Percentiles rank a stretch among this genome's conserved stretches.
These are phyloP conservation scores for Nothocercus julius DNA, from an alignment of 2,113 vertebrate species.

Conservation along the genomic window DNA sequence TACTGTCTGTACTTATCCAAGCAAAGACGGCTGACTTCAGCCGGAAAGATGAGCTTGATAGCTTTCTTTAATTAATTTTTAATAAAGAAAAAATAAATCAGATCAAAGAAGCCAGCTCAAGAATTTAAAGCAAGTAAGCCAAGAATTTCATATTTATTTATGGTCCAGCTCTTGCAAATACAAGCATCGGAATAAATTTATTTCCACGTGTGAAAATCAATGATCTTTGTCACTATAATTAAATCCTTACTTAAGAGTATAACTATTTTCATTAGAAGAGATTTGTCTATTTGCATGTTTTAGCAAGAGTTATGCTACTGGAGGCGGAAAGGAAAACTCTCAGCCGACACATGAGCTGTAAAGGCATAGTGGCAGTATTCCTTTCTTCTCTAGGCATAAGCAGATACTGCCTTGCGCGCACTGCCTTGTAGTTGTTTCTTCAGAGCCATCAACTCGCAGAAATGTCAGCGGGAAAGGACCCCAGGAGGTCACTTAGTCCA, in stretches of 20 bases:
- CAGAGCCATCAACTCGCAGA: neutral
- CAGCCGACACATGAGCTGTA: neutral
- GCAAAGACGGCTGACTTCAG: neutral
- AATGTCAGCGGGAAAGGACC: neutral
- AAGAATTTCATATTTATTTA: neutral
- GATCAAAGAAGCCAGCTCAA: neutral
- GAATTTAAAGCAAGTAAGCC: neutral
- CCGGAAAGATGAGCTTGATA: slow-evolving; percentile 21
- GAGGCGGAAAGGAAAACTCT: neutral
- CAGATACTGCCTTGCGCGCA: neutral
- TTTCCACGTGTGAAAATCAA: slow-evolving; percentile 15
- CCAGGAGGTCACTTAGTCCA: neutral
- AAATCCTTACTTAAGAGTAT: neutral
- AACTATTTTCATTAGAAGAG: neutral
- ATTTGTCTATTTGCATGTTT: neutral
- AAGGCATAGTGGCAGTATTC: neutral
- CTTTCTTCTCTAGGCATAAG: neutral
- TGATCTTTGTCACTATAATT: slow-evolving; percentile 6
- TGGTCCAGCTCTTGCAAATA: neutral
- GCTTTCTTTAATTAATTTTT: slow-evolving; percentile 26
- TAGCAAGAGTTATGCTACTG: neutral
- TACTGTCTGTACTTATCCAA: neutral
- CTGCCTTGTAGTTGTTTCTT: neutral
- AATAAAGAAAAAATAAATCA: slow-evolving; percentile 15
- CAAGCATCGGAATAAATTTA: neutral